Conservation (phyloP, 1,140 invertebrate genomes). For the Drosophila biarmipes region DNA sequence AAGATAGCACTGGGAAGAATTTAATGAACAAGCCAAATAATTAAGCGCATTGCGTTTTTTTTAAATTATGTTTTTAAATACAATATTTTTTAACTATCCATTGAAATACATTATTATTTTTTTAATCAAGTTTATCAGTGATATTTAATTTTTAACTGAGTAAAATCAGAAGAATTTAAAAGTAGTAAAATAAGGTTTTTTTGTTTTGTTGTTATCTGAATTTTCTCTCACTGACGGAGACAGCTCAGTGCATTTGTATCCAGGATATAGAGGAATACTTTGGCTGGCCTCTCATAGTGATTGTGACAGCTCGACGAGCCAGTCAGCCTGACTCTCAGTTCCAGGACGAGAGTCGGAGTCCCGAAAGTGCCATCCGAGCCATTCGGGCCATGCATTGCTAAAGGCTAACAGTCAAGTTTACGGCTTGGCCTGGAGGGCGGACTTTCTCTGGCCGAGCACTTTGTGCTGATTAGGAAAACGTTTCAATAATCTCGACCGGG, state of each 20-base stretch:
- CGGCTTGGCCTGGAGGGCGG: slow-evolving; percentile 9
- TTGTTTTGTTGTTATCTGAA: no score
- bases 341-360: slow-evolving; percentile 1
- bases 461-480: slow-evolving; percentile 77
- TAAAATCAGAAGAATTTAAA: background rate
- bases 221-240: slow-evolving; percentile 1
- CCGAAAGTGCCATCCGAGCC: slow-evolving; percentile 47
- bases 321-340: slow-evolving; percentile 8
- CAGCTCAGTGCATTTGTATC: slow-evolving; percentile 54
- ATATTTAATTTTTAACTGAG: no score
- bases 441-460: slow-evolving; percentile 48
- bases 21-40: no score
- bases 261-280: slow-evolving; percentile 16
- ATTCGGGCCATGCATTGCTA: slow-evolving; percentile 47
- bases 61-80: no score
- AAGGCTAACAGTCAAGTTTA: slow-evolving; percentile 61
- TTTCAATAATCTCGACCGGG: slow-evolving; percentile 67
- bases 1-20: slow-evolving; percentile 4
- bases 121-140: no score
- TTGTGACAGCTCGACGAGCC: slow-evolving; percentile 52
- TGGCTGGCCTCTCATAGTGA: slow-evolving; percentile 47
- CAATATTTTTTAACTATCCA: no score
- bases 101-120: no score
- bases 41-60: no score
- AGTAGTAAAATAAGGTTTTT: background rate